Percentiles rank a stretch among this genome's conserved stretches.
These are phyloP conservation scores for Sitobion miscanthi DNA, from an alignment of 1,140 invertebrate species.

Conservation along the genomic window DNA sequence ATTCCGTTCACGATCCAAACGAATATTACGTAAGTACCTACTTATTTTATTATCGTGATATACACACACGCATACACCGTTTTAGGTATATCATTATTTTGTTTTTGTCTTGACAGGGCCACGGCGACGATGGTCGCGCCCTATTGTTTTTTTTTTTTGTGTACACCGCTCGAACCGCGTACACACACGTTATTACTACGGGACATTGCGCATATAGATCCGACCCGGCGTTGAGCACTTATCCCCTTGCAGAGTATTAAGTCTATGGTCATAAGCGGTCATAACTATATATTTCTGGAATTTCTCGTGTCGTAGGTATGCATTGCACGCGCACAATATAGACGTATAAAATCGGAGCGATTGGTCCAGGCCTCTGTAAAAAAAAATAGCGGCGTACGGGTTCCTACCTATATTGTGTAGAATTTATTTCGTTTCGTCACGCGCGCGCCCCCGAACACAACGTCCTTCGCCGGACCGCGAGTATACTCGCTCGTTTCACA, in stretches of 20 bases:
- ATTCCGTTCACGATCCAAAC: conserved; percentile 46
- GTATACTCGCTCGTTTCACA: not conserved
- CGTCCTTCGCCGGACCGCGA: not conserved
- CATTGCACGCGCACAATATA: too few relatives aligned
- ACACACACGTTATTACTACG: not conserved
- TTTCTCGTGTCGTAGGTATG: not conserved
- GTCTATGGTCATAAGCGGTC: not conserved
- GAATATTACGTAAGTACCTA: conserved; percentile 58
- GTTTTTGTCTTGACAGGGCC: not conserved
- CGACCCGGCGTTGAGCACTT: not conserved
- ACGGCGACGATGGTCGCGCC: not conserved
- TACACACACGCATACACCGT: not conserved
- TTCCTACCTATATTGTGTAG: not conserved
- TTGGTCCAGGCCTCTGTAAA: not conserved
- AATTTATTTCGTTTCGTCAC: not conserved
- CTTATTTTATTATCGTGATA: not conserved
- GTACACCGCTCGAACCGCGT: not conserved
- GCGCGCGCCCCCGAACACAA: not conserved
- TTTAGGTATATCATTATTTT: not conserved
- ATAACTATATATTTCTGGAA: not conserved
- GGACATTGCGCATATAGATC: not conserved
- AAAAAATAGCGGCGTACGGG: too few relatives aligned
- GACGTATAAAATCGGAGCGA: not conserved
- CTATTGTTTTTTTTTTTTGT: conserved; percentile 26
- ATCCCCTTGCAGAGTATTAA: not conserved